Percentiles rank a stretch among this genome's conserved stretches.
Conservation (phyloP, 2,888 invertebrate genomes). For the Napeogenes inachia region DNA sequence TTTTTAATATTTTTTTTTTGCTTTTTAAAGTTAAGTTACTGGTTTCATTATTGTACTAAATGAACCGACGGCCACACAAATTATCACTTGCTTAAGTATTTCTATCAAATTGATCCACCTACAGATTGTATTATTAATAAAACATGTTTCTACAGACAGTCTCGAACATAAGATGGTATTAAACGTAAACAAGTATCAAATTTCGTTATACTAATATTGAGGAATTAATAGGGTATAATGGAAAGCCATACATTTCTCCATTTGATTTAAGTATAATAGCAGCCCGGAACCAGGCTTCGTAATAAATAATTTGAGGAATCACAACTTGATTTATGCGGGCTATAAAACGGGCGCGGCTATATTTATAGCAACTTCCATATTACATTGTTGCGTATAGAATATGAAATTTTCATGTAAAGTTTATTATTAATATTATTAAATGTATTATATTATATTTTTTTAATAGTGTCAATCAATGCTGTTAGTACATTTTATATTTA, state of each 20-base stretch:
- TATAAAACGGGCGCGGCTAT: conserved; percentile 36
- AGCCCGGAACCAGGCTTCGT: conserved; percentile 32
- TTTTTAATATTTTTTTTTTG: no score
- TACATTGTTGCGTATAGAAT: conserved; percentile 27
- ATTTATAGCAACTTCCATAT: conserved; percentile 36
- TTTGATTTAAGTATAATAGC: conserved; percentile 31
- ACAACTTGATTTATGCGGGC: conserved; percentile 37
- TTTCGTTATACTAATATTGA: neutral
- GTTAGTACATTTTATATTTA: no score
- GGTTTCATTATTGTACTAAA: no score
- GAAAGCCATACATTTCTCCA: conserved; percentile 20
- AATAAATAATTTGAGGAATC: conserved; percentile 43
- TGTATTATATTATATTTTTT: neutral
- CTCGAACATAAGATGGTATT: neutral
- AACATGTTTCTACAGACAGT: no score
- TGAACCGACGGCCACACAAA: no score
- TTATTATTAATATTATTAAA: neutral
- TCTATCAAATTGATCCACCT: no score
- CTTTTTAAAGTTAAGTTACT: no score
- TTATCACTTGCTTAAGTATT: no score
- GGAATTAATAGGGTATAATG: conserved; percentile 12
- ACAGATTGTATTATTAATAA: neutral
- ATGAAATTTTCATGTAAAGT: conserved; percentile 14
- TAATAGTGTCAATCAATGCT: conserved; percentile 5
- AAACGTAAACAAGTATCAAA: neutral